Base-by-base conservation (phyloP, 1,140 invertebrate species). In the Orius insidiosus region DNA sequence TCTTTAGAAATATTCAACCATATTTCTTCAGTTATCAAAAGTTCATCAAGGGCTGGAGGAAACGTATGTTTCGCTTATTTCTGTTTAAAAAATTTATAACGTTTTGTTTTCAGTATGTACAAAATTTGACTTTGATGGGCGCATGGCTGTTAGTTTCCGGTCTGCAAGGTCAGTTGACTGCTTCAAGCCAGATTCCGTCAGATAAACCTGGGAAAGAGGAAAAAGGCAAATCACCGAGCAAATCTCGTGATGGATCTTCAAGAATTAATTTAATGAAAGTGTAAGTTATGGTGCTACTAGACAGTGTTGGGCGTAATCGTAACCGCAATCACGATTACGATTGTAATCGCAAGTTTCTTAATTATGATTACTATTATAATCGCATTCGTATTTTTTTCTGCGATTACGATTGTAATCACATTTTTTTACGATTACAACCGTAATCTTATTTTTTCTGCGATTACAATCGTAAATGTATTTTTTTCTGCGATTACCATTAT, bases 121-220 rank as follows among this genome's bases (percentile, higher is more conserved):
- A 93, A 67, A 94, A 93, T 66, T 77, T 90, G 57, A 65, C 89
- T 38, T 72, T 89, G 59, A 76, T 87, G 52, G 85, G 85, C 6
- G 78, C 80, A 0, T 93, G 87, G 87, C 67, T 90, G 15, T 60
- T 92, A 9, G n/a, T n/a, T 11, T 79, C 78, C 45, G 87, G 87
- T 7, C 66, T 93, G n/a, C 85, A 93, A 61, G 69, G 71, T 31
- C 72, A 76, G 52, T 56, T 78, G 15, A 65, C 67, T 3, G 65
- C 68, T 1, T 72, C 70, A 45, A 74, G 69, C 55, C 62, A 67
- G 19, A 63, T 62, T 37, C 56, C 63, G 7, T 54, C 61, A 24
- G 71, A 71, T 50, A 73, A 72, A 53, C 50, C 47, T 7, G 59
- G 57, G n/a, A 72, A 70, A 59, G 72, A 74, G 38, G 72, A 76